These are phyloP conservation scores for Morus bassanus DNA, from an alignment of 2,797 vertebrate genomes.

Conservation along the genomic window DNA sequence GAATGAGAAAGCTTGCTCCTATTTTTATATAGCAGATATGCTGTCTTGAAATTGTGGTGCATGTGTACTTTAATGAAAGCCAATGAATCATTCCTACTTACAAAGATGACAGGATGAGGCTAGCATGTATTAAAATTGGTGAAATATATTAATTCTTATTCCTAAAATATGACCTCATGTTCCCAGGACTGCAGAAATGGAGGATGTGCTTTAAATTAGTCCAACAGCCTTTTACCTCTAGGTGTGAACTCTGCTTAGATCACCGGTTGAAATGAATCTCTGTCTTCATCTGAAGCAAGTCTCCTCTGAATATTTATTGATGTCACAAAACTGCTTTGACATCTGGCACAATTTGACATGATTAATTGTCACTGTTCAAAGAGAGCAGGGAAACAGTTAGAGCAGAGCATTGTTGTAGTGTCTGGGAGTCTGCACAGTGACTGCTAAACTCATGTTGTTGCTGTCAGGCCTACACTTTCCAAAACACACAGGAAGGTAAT, in stretches of 20 bases:
- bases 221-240: background rate
- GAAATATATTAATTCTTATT: constrained; percentile 16
- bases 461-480: background rate
- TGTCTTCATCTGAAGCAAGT: background rate
- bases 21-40: background rate
- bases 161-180: constrained; percentile 4
- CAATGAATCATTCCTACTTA: background rate
- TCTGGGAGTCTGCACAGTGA: background rate
- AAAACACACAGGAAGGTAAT: background rate
- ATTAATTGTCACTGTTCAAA: background rate
- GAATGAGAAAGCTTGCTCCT: background rate
- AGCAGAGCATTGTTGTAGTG: background rate
- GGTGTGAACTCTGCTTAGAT: background rate
- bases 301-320: constrained; percentile 11
- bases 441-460: background rate
- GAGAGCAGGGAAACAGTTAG: background rate
- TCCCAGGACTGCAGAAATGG: background rate
- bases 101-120: constrained; percentile 1
- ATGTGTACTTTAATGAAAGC: background rate
- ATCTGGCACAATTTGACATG: constrained; percentile 3
- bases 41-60: background rate
- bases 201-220: constrained; percentile 12
- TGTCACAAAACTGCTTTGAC: background rate
- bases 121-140: background rate
- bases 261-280: background rate